Evolutionary conservation across 2,113 vertebrate genomes (phyloP), one percentile per base, ranked within the genome.

Genomic region (Nettapus auritus): DNA sequence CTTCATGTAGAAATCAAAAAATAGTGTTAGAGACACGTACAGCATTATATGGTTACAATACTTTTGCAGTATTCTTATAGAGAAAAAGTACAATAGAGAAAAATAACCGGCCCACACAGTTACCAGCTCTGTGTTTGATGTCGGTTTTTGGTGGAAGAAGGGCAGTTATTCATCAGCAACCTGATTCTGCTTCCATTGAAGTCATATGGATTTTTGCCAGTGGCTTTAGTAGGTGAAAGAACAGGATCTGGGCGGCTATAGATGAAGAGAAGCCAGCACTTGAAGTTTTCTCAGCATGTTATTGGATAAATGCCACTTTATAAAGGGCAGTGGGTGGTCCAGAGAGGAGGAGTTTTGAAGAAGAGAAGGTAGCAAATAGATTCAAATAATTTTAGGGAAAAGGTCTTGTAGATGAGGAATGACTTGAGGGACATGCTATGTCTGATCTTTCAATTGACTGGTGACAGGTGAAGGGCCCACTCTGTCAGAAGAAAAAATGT

Each of bases 1-100:
- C 89, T 97, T 94, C 48, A 70, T 93, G 83, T 94, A 76, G 92
- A 74, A 84, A 84, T 89, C 29, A 75, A 84, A 83, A 96, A 93
- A 85, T 33, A 87, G 81, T 73, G 82, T 91, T 92, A 68, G 76
- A 81, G 55, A 76, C 93, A 96, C 73, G 53, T 95, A 97, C 86
- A 68, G 10, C 55, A 57, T 91, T 89, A 80, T 84, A 59, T 6
- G 78, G 50, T 90, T 95, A 73, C 0, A 21, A 55, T 86, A 81
- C 16, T 87, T 92, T 34, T 85, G 20, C 82, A 60, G 42, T 82
- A 88, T 74, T 88, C 76, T 64, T 94, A n/a, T 76, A 94, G 46
- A 48, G 46, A 48, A 48, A 48, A 48, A 48, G 70, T 64, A 76
- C 59, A 78, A 62, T 48, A 34, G 67, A 79, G 63, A 86, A 82